phyloP scores from a whole-genome alignment of 2,113 vertebrate genomes.

The Pterocles burchelli region DNA sequence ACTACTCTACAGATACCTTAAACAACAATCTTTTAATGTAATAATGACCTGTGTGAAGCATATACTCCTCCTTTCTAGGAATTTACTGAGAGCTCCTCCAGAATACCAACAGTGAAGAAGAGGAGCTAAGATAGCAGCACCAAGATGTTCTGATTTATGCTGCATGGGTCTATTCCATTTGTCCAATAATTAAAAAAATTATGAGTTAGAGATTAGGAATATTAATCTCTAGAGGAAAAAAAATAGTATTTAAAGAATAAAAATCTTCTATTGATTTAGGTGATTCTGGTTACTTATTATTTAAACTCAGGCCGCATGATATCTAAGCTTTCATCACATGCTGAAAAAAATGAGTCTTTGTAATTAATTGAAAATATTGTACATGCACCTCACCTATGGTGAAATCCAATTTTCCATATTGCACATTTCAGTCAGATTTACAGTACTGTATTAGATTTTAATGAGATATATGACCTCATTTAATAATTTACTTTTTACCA shows the following conservation, averaged over 20 bases:
- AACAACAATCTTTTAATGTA: not conserved
- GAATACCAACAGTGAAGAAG: not conserved
- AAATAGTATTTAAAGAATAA: not conserved
- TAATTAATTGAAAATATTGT: slow-evolving; percentile 61
- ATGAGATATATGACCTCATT: slow-evolving; percentile 62
- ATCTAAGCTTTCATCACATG: slow-evolving; percentile 9
- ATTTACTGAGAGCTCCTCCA: not conserved
- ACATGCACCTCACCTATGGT: slow-evolving; percentile 34
- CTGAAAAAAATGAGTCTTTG: slow-evolving; percentile 38
- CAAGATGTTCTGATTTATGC: not conserved
- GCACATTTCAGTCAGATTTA: slow-evolving; percentile 42
- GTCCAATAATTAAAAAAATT: not conserved
- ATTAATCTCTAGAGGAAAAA: not conserved
- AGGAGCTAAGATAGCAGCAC: not conserved
- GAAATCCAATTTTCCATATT: slow-evolving; percentile 61
- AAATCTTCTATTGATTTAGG: slow-evolving; percentile 3
- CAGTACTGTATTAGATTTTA: slow-evolving; percentile 60
- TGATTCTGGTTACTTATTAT: slow-evolving; percentile 21
- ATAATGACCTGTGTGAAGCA: not conserved
- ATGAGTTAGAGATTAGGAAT: not conserved
- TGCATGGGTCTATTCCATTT: not conserved
- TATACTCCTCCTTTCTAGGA: not conserved
- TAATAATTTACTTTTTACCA: slow-evolving; percentile 56
- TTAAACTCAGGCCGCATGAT: slow-evolving; percentile 28
- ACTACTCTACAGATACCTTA: not conserved